Conservation (phyloP, 1,140 invertebrate species). For the Eumaeus atala region DNA sequence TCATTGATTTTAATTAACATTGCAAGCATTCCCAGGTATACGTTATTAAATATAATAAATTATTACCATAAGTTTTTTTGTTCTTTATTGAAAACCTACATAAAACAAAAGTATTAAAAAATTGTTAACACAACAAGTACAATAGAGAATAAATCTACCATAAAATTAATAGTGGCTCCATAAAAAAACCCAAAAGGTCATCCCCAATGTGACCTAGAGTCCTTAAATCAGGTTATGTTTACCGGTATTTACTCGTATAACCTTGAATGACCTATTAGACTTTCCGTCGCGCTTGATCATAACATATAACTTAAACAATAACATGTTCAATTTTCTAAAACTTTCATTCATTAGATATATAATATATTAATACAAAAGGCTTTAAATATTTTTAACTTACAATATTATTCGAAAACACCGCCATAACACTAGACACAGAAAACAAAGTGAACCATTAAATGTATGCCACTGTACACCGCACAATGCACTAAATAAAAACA, state of each 20-base stretch:
- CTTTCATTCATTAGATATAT: background rate
- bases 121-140: constrained; percentile 14
- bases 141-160: constrained; percentile 7
- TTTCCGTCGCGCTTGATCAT: constrained; percentile 15
- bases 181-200: constrained; percentile 52
- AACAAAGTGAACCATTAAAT: background rate
- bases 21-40: no score
- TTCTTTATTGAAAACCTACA: no score
- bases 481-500: constrained; percentile 32
- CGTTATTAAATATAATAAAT: no score
- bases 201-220: constrained; percentile 54
- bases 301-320: constrained; percentile 15
- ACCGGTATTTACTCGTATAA: constrained; percentile 54
- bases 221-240: constrained; percentile 56
- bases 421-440: constrained; percentile 10
- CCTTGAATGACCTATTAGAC: constrained; percentile 66
- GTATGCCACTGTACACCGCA: constrained; percentile 22
- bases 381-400: constrained; percentile 6
- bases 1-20: no score
- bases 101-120: constrained; percentile 19
- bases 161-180: constrained; percentile 7
- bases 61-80: no score
- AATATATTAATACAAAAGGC: background rate
- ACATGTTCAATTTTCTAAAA: background rate
- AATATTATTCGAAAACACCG: constrained; percentile 15